Base-by-base conservation (phyloP, 2,888 invertebrate genomes). In the Nomada fabriciana region DNA sequence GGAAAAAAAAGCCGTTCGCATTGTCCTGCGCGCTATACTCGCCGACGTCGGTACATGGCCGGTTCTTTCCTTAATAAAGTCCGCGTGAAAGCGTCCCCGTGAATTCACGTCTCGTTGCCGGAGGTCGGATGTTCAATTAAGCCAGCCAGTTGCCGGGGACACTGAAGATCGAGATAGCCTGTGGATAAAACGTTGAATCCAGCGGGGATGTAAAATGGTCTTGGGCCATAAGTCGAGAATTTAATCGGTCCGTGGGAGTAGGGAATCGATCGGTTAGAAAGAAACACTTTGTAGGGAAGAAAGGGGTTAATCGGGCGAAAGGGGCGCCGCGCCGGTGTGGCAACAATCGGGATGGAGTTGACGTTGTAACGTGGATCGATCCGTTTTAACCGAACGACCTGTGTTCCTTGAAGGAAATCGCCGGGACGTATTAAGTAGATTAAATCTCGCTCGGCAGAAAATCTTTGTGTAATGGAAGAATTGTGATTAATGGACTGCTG, bases 21-120 rank as follows among this genome's bases (percentile, higher is more conserved):
- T 87, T 88, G 80, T 89, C 78, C 80, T 73, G 74, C 23, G 71
- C 67, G 55, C 55, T 61, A 52, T 20, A 53, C 64, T 73, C 73
- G 52, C 36, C 72, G 63, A 53, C 61, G 76, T 75, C 65, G 80
- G 84, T 83, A 79, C 86, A 50, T 43, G 60, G 59, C 50, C 59
- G 43, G 18, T 55, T 65, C 77, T 83, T 52, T 50, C 67, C 79
- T 84, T 85, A 82, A 84, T 87, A 84, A 87, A 87, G 72, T 69
- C 76, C 74, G 63, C 60, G 73, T 76, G 60, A 80, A 84, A 69
- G 64, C 80, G 65, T 69, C 81, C 60, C 75, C 75, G 64, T 68
- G 64, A 76, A 69, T 71, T 65, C 55, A 53, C 57, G 42, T 25
- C 25, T 60, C 61, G 47, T 65, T 20, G 75, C 25, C 59, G 53